Conservation (phyloP, 2,888 invertebrate genomes). For the Morinoia aosen region DNA sequence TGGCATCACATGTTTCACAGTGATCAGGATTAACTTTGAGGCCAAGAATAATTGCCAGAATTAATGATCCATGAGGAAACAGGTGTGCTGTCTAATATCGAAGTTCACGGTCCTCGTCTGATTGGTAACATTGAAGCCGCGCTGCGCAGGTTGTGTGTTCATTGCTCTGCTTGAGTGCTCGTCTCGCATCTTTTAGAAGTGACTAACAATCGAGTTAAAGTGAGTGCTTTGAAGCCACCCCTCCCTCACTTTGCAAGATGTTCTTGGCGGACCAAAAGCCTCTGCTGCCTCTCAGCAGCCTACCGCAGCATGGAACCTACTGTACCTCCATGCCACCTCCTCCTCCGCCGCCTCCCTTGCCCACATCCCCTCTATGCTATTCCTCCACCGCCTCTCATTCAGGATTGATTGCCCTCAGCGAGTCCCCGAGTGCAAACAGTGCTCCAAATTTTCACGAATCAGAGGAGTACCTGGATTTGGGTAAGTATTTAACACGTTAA, state of each 20-base stretch:
- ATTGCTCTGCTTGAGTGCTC: background rate
- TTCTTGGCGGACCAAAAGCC: constrained; percentile 24
- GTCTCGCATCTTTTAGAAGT: background rate
- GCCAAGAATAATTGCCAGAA: background rate
- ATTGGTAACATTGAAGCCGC: background rate
- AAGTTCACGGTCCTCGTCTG: background rate
- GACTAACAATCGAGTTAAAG: background rate
- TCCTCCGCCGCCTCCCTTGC: constrained; percentile 1
- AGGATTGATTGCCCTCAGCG: background rate
- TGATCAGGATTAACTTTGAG: background rate
- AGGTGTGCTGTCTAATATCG: background rate
- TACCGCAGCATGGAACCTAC: background rate
- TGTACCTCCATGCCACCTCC: constrained; percentile 38
- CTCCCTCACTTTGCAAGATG: background rate
- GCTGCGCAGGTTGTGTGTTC: background rate
- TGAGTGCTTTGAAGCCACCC: background rate
- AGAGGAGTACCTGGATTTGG: constrained; percentile 29
- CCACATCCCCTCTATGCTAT: background rate
- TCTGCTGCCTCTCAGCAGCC: background rate
- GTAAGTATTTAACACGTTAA: too few relatives aligned
- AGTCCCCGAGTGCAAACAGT: background rate
- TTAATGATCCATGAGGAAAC: background rate
- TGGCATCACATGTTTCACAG: background rate
- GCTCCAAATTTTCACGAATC: background rate
- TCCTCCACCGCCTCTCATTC: background rate